phyloP scores from a whole-genome alignment of 2,888 invertebrate genomes.

The Plemyria rubiginata region DNA sequence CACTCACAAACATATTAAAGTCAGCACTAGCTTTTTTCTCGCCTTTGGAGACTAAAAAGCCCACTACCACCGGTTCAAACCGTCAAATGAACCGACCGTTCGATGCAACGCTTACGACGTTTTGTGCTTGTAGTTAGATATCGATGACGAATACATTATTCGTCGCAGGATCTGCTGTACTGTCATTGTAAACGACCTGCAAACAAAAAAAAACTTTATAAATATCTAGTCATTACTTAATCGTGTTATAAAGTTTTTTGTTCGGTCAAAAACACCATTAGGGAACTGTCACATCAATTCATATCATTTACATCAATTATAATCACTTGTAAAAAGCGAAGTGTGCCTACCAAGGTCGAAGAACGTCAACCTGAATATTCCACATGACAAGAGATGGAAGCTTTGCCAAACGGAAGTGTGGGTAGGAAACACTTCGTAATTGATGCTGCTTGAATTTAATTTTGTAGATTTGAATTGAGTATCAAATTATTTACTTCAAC shows the following conservation, averaged over 20 bases:
- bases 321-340: constrained; percentile 41
- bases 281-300: constrained; percentile 48
- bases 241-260: constrained; percentile 36
- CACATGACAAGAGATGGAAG: constrained; percentile 20
- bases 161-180: constrained; percentile 62
- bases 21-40: constrained; percentile 46
- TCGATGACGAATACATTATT: constrained; percentile 65
- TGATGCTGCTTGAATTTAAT: too few relatives aligned
- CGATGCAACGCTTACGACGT: constrained; percentile 53
- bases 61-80: constrained; percentile 45
- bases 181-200: constrained; percentile 79
- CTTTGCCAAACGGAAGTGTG: constrained; percentile 9
- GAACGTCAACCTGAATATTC: constrained; percentile 31
- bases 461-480: neutral
- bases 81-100: constrained; percentile 36
- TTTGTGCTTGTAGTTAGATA: constrained; percentile 79
- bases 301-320: constrained; percentile 45
- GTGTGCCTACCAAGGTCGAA: constrained; percentile 40
- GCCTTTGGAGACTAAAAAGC: constrained; percentile 41
- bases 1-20: constrained; percentile 65
- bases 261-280: constrained; percentile 41
- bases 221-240: constrained; percentile 30
- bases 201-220: constrained; percentile 54
- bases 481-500: neutral
- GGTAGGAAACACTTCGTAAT: constrained; percentile 10